Evolutionary conservation across 2,888 invertebrate genomes (phyloP).

Genomic region (Drosophila phalerata): DNA sequence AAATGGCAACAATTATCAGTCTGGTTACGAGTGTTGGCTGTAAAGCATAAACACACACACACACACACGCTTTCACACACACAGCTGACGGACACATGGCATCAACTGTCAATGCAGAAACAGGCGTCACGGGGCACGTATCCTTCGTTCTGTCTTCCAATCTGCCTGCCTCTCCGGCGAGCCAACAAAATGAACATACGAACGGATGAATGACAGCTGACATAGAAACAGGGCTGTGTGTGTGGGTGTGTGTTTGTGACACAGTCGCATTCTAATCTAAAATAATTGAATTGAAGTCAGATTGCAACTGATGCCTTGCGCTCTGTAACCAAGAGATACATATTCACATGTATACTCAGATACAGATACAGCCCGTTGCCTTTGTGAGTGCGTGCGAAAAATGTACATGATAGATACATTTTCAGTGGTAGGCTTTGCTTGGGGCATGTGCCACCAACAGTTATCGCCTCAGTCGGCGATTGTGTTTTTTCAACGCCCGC

Average conservation of each 20-base stretch:
- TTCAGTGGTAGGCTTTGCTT: constrained; percentile 25
- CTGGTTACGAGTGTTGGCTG: not conserved
- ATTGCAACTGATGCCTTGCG: constrained; percentile 77
- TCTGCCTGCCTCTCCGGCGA: constrained; percentile 36
- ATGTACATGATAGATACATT: constrained; percentile 57
- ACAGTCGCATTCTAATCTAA: constrained; percentile 82
- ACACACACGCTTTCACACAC: constrained; percentile 15
- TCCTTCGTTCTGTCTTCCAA: constrained; percentile 61
- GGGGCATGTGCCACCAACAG: constrained; percentile 56
- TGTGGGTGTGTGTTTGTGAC: constrained; percentile 58
- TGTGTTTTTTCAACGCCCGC: constrained; percentile 27
- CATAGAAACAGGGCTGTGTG: constrained; percentile 67
- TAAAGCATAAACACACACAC: constrained; percentile 1
- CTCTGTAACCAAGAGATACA: constrained; percentile 48
- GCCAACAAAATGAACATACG: constrained; percentile 65
- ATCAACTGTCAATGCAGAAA: constrained; percentile 66
- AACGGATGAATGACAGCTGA: constrained; percentile 79
- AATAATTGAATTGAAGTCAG: constrained; percentile 82
- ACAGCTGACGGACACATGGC: constrained; percentile 32
- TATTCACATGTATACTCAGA: constrained; percentile 20
- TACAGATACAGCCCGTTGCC: constrained; percentile 38
- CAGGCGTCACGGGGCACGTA: constrained; percentile 73
- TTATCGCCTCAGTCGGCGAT: constrained; percentile 25
- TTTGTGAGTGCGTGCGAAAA: constrained; percentile 43
- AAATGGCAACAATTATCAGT: not conserved